Base-by-base conservation (phyloP, 2,888 invertebrate genomes). In the Heliconius charithonia region DNA sequence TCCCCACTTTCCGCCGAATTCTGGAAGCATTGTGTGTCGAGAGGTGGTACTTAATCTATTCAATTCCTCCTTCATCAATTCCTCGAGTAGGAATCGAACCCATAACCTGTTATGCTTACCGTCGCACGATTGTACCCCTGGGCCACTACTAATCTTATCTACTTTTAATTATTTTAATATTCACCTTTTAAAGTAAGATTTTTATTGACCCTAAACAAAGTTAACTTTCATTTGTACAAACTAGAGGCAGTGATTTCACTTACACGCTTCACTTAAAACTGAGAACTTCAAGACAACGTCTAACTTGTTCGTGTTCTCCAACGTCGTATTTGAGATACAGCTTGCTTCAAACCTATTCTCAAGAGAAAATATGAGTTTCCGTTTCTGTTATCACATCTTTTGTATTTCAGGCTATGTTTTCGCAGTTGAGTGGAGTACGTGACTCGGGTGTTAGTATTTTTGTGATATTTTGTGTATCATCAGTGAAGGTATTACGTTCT, bases 331-430 rank as follows among this genome's bases (percentile, higher is more conserved):
- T 72, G 56, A 72, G 72, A 72, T 72, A 72, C 72, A 59, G 59
- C 72, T 72, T 56, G 72, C 59, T 72, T 71, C 59, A 72, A 72
- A 72, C 59, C 32, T 72, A 72, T 72, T 59, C 72, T 72, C 72
- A 13, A 59, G 72, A 59, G 59, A 72, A 72, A 72, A 72, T 72
- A 72, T 72, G n/a, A 71, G 72, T 72, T 72, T 71, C 56, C 71
- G 29, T 71, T 71, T 72, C 72, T 72, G 72, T 72, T 72, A 72
- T 72, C 32, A 72, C 32, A n/a, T 59, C 56, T 72, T 72, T 72
- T 72, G 32, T 72, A 72, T 59, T 59, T 72, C 72, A 25, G 56
- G 32, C 71, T n/a, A n/a, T n/a, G n/a, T n/a, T n/a, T n/a, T n/a
- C n/a, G n/a, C 59, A 72, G 72, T 72, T 72, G 72, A 72, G 59